Conservation (phyloP, 2,113 vertebrate species). For the Phyllostomus discolor region DNA sequence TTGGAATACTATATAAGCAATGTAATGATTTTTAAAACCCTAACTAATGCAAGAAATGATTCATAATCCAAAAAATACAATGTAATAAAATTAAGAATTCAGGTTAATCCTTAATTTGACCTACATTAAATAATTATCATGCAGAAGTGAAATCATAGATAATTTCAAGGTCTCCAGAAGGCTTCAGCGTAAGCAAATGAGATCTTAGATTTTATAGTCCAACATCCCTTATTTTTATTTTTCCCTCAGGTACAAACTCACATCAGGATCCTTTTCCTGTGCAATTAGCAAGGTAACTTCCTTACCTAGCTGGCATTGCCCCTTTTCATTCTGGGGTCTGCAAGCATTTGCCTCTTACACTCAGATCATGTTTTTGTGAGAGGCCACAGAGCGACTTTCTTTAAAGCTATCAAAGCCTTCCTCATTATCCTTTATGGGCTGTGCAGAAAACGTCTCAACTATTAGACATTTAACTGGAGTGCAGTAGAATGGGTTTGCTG, state of each 20-base stretch:
- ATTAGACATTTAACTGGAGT: constrained; percentile 79
- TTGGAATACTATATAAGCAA: not conserved
- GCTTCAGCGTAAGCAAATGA: constrained; percentile 15
- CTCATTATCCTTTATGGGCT: constrained; percentile 81
- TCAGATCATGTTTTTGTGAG: constrained; percentile 66
- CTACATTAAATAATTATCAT: constrained; percentile 25
- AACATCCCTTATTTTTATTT: not conserved
- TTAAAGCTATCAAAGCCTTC: constrained; percentile 77
- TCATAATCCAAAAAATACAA: not conserved
- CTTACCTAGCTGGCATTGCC: constrained; percentile 2
- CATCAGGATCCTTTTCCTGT: not conserved
- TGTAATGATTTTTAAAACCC: not conserved
- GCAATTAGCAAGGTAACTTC: not conserved
- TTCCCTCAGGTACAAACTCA: constrained; percentile 5
- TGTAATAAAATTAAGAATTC: not conserved
- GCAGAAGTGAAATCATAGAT: not conserved
- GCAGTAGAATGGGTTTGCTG: constrained; percentile 74
- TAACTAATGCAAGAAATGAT: not conserved
- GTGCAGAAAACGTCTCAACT: constrained; percentile 77
- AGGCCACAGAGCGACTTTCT: constrained; percentile 68
- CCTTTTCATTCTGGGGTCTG: not conserved
- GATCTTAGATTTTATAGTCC: constrained; percentile 2
- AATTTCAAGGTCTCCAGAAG: not conserved
- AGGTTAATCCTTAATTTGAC: constrained; percentile 25
- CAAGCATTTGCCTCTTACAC: not conserved